Evolutionary conservation across 1,140 invertebrate genomes (phyloP), one percentile per base, ranked within the genome.

Genomic region (Caenorhabditis briggsae): DNA sequence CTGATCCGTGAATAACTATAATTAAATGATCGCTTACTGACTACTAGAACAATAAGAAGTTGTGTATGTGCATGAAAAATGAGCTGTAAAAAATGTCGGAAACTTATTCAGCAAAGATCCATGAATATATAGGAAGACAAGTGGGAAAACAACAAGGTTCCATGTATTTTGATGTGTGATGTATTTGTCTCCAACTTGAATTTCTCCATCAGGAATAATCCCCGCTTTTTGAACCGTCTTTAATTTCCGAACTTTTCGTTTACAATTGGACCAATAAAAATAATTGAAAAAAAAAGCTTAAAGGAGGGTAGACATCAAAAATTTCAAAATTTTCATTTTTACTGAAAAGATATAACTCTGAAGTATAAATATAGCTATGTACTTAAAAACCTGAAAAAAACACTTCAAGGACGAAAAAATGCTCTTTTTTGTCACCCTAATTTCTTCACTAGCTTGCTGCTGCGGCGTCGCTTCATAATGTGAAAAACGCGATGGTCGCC

Each of bases 1-100:
- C n/a, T 70, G 64, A 70, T 70, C 64, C 64, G 64, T 70, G 41
- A 70, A 70, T 70, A 20, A 43, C 64, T 43, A 70, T 70, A 46
- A 70, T 70, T 70, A 70, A 70, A 70, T 70, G 64, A 70, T 43
- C 33, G 64, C 41, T 70, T 12, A 46, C 33, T 46, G 41, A n/a
- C 64, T 70, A 70, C 41, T 43, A 61, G 20, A 61, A 61, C 25
- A 23, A 70, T 43, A 43, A 65, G 41, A 25, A 20, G n/a, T 70
- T 70, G 41, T 70, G 14, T 46, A 46, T 70, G 43, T 18, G 64
- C 43, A 70, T 70, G 46, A 23, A 25, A 61, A 61, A 61, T 23
- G 23, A 61, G 59, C 33, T 33, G n/a, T 58, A 61, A 33, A 6
- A 61, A 23, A 61, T 8, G 59, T 20, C 11, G 3, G 59, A 61